Base-by-base conservation (phyloP, 2,113 vertebrate species). In the Phoenicopterus ruber region DNA sequence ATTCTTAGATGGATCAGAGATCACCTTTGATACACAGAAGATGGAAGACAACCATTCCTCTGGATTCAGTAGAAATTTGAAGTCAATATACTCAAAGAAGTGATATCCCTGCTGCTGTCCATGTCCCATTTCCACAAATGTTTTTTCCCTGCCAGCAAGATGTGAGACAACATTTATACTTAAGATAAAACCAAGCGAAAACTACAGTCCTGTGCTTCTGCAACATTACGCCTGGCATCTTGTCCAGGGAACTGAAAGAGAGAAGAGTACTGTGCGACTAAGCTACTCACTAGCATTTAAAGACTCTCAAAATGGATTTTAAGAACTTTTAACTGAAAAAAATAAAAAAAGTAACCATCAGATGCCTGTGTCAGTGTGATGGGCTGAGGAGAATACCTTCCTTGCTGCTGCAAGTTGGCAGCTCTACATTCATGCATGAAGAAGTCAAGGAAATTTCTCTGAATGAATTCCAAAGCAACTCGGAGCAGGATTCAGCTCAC, bases 401-500 rank as follows among this genome's bases (percentile, higher is more conserved):
- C 25, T 49, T 79, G 18, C 17, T 83, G 29, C 7, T 22, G 16
- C 25, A 58, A 36, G 8, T 1, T 91, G 36, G 31, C 24, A 82
- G 9, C 6, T 54, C 17, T 88, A 9, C 11, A 8, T 34, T 9
- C 5, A 26, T 31, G 10, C 5, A 26, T 34, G 10, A 44, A 36
- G 42, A 91, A 85, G 26, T 76, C 44, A 78, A 52, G 20, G 22
- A 49, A 85, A 81, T 69, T 34, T 69, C 26, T 62, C 87, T 82
- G 61, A 74, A 87, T 22, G 4, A 54, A 49, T 72, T 90, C 28
- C 78, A 80, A 72, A 88, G 16, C 22, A 54, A 42, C 28, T 54
- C 0, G 0, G 28, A 85, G 36, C 15, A 46, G 11, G 25, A 69
- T 44, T 72, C 47, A 32, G 28, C 15, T 63, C 36, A 90, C 6